These are phyloP conservation scores for Cryptoprocta ferox DNA, from an alignment of 2,797 vertebrate genomes.

Conservation along the genomic window DNA sequence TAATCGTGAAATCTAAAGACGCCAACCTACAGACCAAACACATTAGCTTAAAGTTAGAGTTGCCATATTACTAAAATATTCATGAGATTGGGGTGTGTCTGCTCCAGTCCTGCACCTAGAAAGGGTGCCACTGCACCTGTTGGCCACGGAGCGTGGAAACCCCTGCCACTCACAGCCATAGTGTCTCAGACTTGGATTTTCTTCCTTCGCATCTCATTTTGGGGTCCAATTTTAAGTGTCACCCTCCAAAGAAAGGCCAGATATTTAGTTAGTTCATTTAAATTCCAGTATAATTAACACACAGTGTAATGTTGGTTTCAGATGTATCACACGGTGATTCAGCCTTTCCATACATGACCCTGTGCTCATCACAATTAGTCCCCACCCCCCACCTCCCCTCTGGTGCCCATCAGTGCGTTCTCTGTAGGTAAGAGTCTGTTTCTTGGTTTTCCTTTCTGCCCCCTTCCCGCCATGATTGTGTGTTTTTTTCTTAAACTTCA, in stretches of 20 bases:
- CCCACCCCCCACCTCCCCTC: background rate
- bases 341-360: background rate
- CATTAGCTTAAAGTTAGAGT: background rate
- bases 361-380: background rate
- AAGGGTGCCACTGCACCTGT: fast-evolving
- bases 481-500: background rate
- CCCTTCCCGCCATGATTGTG: background rate
- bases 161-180: background rate
- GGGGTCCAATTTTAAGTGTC: background rate
- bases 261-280: background rate
- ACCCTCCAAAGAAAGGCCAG: background rate
- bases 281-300: background rate
- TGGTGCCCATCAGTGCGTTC: background rate
- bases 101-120: too few relatives aligned
- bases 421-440: background rate
- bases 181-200: background rate
- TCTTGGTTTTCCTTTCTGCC: background rate
- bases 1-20: background rate
- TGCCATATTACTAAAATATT: fast-evolving
- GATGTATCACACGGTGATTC: background rate
- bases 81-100: too few relatives aligned
- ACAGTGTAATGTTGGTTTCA: background rate
- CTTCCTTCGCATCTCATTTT: background rate
- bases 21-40: too few relatives aligned
- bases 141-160: background rate